These are phyloP conservation scores for Ooceraea biroi DNA, from an alignment of 1,140 invertebrate genomes.

Conservation along the genomic window DNA sequence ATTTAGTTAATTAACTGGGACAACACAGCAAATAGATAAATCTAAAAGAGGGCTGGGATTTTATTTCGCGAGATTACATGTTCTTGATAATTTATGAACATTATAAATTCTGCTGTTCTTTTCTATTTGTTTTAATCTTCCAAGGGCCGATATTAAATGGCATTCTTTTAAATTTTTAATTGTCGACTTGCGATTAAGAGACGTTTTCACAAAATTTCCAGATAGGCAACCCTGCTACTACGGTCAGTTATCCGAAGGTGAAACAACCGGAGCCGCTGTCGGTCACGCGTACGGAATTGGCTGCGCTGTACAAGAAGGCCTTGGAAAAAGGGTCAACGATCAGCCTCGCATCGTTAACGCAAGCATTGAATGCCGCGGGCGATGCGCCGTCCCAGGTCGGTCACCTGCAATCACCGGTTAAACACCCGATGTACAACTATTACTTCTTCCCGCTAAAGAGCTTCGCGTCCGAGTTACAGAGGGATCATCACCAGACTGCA, in stretches of 20 bases:
- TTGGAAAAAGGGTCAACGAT: conserved; percentile 74
- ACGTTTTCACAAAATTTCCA: conserved; percentile 16
- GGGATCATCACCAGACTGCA: conserved; percentile 62
- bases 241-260: conserved; percentile 32
- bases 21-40: neutral
- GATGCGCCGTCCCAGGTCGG: conserved; percentile 62
- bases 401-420: conserved; percentile 66
- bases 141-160: neutral
- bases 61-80: neutral
- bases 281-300: conserved; percentile 71
- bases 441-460: conserved; percentile 78
- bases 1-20: no score
- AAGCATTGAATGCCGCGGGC: conserved; percentile 64
- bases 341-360: conserved; percentile 69
- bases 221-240: neutral
- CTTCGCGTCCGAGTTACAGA: conserved; percentile 74
- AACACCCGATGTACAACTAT: conserved; percentile 71
- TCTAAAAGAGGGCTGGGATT: neutral
- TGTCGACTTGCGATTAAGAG: neutral
- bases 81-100: neutral
- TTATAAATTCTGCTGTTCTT: neutral
- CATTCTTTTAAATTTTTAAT: neutral
- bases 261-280: conserved; percentile 58
- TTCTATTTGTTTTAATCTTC: no score
- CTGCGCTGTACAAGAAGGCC: conserved; percentile 75